A percentile compares a stretch with the other conserved stretches of the same genome.
Conservation (phyloP, 1,140 invertebrate species). For the Scaptomyza hsui region DNA sequence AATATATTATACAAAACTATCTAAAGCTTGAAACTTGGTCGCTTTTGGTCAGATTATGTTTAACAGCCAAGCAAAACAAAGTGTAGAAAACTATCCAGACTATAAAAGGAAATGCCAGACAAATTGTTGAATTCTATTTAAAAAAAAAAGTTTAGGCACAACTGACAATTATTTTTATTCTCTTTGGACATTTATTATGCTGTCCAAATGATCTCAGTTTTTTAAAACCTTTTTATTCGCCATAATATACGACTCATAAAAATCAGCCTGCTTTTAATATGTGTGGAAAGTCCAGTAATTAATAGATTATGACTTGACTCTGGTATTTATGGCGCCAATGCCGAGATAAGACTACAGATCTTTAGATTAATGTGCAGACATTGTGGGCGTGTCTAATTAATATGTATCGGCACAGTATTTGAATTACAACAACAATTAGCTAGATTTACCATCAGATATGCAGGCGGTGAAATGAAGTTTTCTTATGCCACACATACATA, state of each 20-base stretch:
- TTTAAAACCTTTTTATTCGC: constrained; percentile 19
- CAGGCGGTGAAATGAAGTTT: constrained; percentile 61
- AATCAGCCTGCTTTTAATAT: constrained; percentile 59
- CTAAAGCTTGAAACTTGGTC: constrained; percentile 13
- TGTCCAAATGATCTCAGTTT: constrained; percentile 12
- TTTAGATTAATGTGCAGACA: constrained; percentile 63
- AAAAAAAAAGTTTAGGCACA: constrained; percentile 12
- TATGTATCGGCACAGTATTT: constrained; percentile 75
- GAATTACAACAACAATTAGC: constrained; percentile 78
- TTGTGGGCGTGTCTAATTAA: constrained; percentile 72
- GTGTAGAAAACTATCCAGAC: constrained; percentile 20
- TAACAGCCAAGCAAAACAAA: constrained; percentile 18
- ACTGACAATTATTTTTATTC: constrained; percentile 29
- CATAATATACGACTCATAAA: constrained; percentile 49
- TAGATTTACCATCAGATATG: constrained; percentile 69
- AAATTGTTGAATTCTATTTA: constrained; percentile 41
- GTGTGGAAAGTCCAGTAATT: constrained; percentile 78
- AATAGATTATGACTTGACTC: constrained; percentile 75
- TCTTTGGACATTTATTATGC: constrained; percentile 10
- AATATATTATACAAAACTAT: constrained; percentile 46
- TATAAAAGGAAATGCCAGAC: constrained; percentile 43
- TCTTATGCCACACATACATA: constrained; percentile 24
- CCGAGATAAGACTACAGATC: constrained; percentile 68
- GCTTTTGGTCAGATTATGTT: constrained; percentile 31
- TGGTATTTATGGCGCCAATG: constrained; percentile 75